These are phyloP conservation scores for Caenorhabditis sp. DNA, from an alignment of 2,888 invertebrate species.

Conservation along the genomic window DNA sequence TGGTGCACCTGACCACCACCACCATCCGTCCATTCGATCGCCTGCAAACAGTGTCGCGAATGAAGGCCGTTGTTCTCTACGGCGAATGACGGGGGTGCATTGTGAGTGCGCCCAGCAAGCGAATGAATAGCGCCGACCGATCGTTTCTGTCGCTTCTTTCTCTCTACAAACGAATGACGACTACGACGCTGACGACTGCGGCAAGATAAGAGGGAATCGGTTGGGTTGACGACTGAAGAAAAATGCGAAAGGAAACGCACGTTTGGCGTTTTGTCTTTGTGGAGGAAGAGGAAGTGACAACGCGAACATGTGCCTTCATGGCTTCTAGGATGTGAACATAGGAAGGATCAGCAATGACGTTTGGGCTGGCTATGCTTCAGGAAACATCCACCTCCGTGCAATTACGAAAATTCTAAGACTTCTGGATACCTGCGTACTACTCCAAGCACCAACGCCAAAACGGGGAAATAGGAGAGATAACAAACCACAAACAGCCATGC, in stretches of 20 bases:
- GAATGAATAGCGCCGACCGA: constrained; percentile 41
- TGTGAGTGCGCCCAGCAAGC: constrained; percentile 40
- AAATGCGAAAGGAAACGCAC: neutral
- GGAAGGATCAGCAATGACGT: too few relatives aligned
- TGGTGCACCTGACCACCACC: constrained; percentile 37
- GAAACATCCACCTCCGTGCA: too few relatives aligned
- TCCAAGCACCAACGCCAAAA: too few relatives aligned
- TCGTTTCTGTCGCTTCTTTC: constrained; percentile 7
- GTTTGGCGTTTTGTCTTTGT: constrained; percentile 22
- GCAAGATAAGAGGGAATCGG: constrained; percentile 52
- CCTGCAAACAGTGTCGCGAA: constrained; percentile 48
- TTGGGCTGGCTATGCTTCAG: too few relatives aligned
- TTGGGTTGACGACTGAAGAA: constrained; percentile 28
- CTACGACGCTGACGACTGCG: constrained; percentile 25
- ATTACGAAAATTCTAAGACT: too few relatives aligned
- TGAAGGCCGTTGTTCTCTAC: constrained; percentile 38
- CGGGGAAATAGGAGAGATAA: neutral
- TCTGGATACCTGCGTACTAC: too few relatives aligned
- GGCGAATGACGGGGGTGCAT: constrained; percentile 52
- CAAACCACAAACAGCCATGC: neutral
- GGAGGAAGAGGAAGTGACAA: neutral
- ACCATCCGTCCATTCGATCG: constrained; percentile 41
- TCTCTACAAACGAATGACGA: constrained; percentile 41
- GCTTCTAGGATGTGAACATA: too few relatives aligned
- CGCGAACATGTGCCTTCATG: neutral